A percentile compares a stretch with the other conserved stretches of the same genome.
These are phyloP conservation scores for Spodoptera frugiperda DNA, from an alignment of 1,140 invertebrate genomes.

Conservation along the genomic window DNA sequence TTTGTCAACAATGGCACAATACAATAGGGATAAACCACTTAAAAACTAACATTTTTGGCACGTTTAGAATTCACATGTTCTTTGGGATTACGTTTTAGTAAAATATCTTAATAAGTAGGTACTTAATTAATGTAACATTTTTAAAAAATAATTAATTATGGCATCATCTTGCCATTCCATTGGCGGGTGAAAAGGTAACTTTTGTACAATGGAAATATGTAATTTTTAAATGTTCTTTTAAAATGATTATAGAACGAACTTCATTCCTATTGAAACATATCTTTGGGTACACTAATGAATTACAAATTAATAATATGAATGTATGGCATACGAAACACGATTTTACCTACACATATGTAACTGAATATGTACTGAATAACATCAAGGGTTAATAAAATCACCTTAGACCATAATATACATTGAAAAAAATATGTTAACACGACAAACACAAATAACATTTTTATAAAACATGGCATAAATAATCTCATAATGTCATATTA, in stretches of 20 bases:
- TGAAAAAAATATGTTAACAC: slow-evolving; percentile 31
- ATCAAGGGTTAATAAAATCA: slow-evolving; percentile 14
- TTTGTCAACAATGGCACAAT: slow-evolving; percentile 34
- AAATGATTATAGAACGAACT: too few relatives aligned
- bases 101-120: not conserved
- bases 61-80: slow-evolving; percentile 72
- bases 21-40: slow-evolving; percentile 35
- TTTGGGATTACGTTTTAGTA: slow-evolving; percentile 57
- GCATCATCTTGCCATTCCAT: not conserved
- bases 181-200: slow-evolving; percentile 12
- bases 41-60: slow-evolving; percentile 65
- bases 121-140: too few relatives aligned
- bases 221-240: too few relatives aligned
- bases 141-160: slow-evolving; percentile 38
- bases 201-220: too few relatives aligned
- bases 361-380: not conserved
- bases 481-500: slow-evolving; percentile 33
- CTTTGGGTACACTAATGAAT: not conserved
- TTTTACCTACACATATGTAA: too few relatives aligned
- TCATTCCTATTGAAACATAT: not conserved
- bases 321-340: not conserved
- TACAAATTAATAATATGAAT: too few relatives aligned
- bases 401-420: slow-evolving; percentile 42
- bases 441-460: not conserved
- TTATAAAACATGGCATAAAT: slow-evolving; percentile 32